Evolutionary conservation across 2,797 vertebrate species (phyloP).

Genomic region (Cebuella pygmaea): DNA sequence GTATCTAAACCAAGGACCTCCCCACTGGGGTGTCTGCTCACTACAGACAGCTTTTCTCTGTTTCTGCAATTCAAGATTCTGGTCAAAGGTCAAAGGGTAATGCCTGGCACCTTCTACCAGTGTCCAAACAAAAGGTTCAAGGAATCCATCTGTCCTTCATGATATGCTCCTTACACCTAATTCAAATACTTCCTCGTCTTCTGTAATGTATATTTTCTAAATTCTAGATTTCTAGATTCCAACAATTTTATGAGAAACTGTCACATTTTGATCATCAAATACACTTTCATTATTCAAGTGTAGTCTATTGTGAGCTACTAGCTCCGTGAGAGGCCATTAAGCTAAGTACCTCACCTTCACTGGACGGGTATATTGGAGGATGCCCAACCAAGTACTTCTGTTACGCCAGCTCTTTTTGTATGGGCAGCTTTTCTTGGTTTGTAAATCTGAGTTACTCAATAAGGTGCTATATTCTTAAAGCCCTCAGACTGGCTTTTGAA

Average conservation of each 20-base stretch:
- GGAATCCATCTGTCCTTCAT: not conserved
- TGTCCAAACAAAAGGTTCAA: not conserved
- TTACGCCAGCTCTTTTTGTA: not conserved
- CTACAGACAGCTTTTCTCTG: not conserved
- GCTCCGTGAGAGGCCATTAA: not conserved
- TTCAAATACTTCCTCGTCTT: not conserved
- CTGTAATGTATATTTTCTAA: not conserved
- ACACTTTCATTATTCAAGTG: not conserved
- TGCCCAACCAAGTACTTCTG: not conserved
- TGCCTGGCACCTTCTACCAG: not conserved
- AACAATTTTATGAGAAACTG: not conserved
- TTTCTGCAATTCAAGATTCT: not conserved
- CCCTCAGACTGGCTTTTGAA: conserved; percentile 29
- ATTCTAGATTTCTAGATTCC: not conserved
- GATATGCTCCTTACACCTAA: not conserved
- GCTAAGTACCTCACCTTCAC: not conserved
- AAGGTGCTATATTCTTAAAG: not conserved
- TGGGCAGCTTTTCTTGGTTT: not conserved
- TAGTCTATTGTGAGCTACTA: not conserved
- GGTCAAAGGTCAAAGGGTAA: not conserved
- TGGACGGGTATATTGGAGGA: not conserved
- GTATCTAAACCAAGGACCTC: fast-evolving
- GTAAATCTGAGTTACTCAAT: not conserved
- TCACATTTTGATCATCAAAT: not conserved
- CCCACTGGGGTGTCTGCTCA: fast-evolving